phyloP scores from a whole-genome alignment of 2,113 vertebrate genomes.

The Chascanopsetta lugubris region DNA sequence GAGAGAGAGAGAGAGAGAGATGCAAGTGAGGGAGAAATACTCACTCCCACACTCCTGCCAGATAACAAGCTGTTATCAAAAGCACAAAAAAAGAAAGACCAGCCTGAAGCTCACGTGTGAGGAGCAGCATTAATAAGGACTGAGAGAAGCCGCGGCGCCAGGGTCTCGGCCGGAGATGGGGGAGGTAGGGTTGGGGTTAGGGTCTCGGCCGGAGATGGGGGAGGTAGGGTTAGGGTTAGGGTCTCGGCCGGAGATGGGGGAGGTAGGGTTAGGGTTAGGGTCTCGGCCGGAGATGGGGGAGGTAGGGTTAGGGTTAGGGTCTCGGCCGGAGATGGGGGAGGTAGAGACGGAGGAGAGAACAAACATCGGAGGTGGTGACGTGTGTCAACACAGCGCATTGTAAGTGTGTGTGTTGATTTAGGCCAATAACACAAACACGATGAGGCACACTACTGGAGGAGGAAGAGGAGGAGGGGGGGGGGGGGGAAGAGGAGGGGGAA shows the following conservation, averaged over 20 bases:
- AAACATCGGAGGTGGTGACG: not conserved
- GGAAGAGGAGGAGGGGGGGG: not conserved
- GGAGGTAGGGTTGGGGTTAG: too few species aligned
- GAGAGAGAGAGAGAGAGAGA: not conserved
- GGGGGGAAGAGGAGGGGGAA: not conserved
- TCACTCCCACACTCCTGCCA: not conserved
- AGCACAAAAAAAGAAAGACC: constrained; percentile 5
- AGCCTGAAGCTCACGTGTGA: too few species aligned
- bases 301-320: too few species aligned
- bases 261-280: too few species aligned
- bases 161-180: too few species aligned
- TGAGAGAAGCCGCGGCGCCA: not conserved
- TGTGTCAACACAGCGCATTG: constrained; percentile 25
- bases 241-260: too few species aligned
- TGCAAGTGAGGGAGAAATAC: constrained; percentile 8
- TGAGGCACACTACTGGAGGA: constrained; percentile 2
- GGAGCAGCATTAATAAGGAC: too few species aligned
- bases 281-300: too few species aligned
- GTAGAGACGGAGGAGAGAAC: constrained; percentile 1
- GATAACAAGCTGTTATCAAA: not conserved
- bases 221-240: too few species aligned
- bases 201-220: too few species aligned
- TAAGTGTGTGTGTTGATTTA: constrained; percentile 8
- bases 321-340: too few species aligned
- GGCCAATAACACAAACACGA: constrained; percentile 21